Evolutionary conservation across 2,888 invertebrate genomes (phyloP).

Genomic region (Epistrophella euchroma): DNA sequence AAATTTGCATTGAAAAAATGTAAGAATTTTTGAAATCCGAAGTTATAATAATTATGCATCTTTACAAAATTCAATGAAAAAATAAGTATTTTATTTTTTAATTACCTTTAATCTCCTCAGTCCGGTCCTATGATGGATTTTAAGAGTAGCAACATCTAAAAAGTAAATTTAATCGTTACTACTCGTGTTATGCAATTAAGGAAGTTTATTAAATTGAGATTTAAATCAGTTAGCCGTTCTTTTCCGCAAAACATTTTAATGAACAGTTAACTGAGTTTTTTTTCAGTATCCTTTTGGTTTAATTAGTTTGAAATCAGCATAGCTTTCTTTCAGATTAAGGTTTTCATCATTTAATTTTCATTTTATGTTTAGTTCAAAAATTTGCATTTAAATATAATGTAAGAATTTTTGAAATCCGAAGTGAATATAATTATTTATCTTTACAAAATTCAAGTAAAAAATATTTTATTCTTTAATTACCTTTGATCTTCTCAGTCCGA

Average conservation of each 20-base stretch:
- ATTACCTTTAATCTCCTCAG: neutral
- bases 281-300: slow-evolving; percentile 74
- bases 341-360: slow-evolving; percentile 53
- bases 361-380: no score
- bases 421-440: neutral
- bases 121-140: neutral
- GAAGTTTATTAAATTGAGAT: neutral
- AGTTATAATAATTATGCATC: neutral
- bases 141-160: neutral
- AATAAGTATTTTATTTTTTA: neutral
- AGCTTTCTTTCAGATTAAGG: slow-evolving; percentile 59
- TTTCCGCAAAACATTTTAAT: no score
- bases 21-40: neutral
- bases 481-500: neutral
- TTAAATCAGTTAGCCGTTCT: no score
- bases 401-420: neutral
- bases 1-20: no score
- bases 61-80: neutral
- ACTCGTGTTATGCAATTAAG: neutral
- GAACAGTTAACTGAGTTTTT: no score
- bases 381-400: no score
- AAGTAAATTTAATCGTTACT: neutral
- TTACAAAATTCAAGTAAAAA: neutral
- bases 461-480: neutral
- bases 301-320: slow-evolving; percentile 68